phyloP scores from a whole-genome alignment of 2,113 vertebrate species.

The Stictonetta naevosa region DNA sequence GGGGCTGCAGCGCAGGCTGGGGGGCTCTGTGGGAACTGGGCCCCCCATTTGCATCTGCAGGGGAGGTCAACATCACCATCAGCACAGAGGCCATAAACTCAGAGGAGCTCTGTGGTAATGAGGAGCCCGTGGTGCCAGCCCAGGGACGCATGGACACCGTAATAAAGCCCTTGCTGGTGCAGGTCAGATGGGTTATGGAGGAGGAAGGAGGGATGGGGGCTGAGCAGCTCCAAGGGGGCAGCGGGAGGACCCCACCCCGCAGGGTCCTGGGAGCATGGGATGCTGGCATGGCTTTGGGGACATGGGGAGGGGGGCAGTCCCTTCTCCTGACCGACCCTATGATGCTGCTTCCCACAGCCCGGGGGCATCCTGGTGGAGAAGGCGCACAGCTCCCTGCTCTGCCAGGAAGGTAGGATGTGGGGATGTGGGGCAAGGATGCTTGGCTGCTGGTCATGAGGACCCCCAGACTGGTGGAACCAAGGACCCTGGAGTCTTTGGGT shows the following conservation, averaged over 20 bases:
- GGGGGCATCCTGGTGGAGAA: constrained; percentile 61
- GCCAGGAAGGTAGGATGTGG: constrained; percentile 25
- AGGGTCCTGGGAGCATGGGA: neutral
- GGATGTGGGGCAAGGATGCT: neutral
- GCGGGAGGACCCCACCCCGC: neutral
- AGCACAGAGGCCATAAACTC: constrained; percentile 28
- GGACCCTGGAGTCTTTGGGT: neutral
- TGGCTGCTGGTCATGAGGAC: neutral
- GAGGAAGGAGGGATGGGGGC: neutral
- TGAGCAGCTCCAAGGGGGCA: neutral
- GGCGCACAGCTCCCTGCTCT: constrained; percentile 56
- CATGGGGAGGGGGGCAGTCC: neutral
- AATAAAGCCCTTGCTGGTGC: constrained; percentile 58
- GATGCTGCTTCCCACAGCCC: neutral
- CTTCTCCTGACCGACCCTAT: neutral
- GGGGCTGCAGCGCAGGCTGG: neutral
- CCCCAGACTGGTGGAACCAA: neutral
- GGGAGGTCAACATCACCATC: constrained; percentile 36
- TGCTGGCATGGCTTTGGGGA: neutral
- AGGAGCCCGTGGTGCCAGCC: constrained; percentile 1
- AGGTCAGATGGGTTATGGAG: constrained; percentile 1
- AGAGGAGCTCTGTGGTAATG: neutral
- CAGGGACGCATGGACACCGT: neutral
- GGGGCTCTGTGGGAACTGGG: neutral
- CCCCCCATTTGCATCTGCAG: neutral